Conservation (phyloP, 2,113 vertebrate species). For the Eulacestoma nigropectus region DNA sequence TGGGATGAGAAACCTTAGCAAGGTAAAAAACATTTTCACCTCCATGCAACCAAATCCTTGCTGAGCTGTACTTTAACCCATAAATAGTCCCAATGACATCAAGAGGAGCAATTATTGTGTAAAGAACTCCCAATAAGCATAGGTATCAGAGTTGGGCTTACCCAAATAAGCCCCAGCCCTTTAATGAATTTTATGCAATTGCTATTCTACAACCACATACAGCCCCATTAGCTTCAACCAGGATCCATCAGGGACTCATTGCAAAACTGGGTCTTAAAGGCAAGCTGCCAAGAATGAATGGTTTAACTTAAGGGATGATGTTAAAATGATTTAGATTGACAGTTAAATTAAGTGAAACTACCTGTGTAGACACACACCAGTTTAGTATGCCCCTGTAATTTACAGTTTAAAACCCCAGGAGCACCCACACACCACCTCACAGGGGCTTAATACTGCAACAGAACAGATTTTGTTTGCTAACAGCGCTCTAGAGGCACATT, state of each 20-base stretch:
- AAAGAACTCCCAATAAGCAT: background rate
- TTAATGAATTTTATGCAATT: background rate
- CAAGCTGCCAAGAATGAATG: conserved; percentile 11
- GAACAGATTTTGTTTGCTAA: conserved; percentile 37
- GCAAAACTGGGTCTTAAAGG: conserved; percentile 5
- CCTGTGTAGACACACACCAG: conserved; percentile 11
- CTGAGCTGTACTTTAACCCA: background rate
- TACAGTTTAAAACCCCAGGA: conserved; percentile 7
- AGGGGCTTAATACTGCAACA: background rate
- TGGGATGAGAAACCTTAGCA: background rate
- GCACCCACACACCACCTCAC: background rate
- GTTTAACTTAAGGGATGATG: conserved; percentile 27
- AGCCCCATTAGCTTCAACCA: background rate
- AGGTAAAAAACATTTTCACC: background rate
- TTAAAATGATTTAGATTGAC: conserved; percentile 57
- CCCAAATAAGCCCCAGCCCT: background rate
- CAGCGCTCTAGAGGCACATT: background rate
- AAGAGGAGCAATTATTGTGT: background rate
- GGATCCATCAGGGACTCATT: background rate
- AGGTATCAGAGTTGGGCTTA: background rate
- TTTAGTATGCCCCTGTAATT: conserved; percentile 18
- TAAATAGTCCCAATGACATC: background rate
- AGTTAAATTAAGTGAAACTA: conserved; percentile 58
- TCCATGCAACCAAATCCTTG: background rate
- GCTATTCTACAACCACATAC: background rate